Percentiles rank a stretch among this genome's conserved stretches.
These are phyloP conservation scores for human (Homo sapiens) DNA, from an alignment of 2,113 vertebrate genomes.

Conservation along the genomic window DNA sequence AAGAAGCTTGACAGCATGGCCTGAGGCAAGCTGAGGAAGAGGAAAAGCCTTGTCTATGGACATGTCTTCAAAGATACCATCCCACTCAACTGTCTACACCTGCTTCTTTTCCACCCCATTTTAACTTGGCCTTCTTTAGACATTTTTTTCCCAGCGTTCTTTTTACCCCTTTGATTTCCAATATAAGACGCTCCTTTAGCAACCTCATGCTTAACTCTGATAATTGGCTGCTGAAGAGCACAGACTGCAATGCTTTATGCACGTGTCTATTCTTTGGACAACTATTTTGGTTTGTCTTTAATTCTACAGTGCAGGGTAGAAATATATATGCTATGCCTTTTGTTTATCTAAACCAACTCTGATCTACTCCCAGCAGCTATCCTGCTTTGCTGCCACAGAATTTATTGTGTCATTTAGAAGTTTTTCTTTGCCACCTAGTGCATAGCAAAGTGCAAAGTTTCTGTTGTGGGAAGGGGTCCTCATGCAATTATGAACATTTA, in stretches of 20 bases:
- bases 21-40: background rate
- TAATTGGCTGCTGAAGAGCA: background rate
- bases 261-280: background rate
- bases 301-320: background rate
- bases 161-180: background rate
- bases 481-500: background rate
- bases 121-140: background rate
- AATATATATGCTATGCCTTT: background rate
- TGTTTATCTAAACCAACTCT: background rate
- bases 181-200: background rate
- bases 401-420: background rate
- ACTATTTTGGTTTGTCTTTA: background rate
- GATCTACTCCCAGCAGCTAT: background rate
- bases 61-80: background rate
- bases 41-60: background rate
- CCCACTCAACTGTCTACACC: background rate
- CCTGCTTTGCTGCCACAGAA: background rate
- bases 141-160: background rate
- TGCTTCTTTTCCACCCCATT: background rate
- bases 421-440: background rate
- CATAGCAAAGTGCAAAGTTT: background rate
- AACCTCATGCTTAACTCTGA: background rate
- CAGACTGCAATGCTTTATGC: background rate
- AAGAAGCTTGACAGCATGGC: background rate
- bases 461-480: background rate